Evolutionary conservation across 1,140 invertebrate genomes (phyloP).

Genomic region (Pantala flavescens): DNA sequence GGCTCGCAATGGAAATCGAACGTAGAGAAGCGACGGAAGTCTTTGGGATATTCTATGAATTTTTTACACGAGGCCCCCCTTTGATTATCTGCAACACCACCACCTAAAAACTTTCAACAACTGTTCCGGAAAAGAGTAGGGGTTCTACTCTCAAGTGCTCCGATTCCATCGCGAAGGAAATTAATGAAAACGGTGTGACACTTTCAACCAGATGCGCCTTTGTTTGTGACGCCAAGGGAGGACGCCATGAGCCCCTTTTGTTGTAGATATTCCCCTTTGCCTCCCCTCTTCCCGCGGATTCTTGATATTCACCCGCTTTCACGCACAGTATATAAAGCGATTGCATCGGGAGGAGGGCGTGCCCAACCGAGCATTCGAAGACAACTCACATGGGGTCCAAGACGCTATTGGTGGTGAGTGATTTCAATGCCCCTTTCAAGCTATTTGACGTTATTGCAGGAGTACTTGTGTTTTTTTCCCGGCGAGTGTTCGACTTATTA

Average conservation of each 20-base stretch:
- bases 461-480: no score
- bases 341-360: not conserved
- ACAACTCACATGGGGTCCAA: not conserved
- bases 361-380: not conserved
- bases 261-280: not conserved
- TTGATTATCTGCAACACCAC: no score
- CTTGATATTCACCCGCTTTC: not conserved
- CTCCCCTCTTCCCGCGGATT: not conserved
- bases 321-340: not conserved
- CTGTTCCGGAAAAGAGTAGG: no score
- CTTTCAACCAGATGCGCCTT: not conserved
- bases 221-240: not conserved
- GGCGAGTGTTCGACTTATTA: no score
- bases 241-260: not conserved
- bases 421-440: no score
- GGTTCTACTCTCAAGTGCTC: no score
- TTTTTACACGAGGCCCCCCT: no score
- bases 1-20: not conserved
- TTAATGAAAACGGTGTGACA: slow-evolving; percentile 7
- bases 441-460: no score
- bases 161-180: not conserved
- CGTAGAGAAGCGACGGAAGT: not conserved
- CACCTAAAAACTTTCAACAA: no score
- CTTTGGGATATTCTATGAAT: no score
- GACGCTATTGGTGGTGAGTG: not conserved